Evolutionary conservation across 1,140 invertebrate genomes (phyloP).

Genomic region (Zaprionus ghesquierei): DNA sequence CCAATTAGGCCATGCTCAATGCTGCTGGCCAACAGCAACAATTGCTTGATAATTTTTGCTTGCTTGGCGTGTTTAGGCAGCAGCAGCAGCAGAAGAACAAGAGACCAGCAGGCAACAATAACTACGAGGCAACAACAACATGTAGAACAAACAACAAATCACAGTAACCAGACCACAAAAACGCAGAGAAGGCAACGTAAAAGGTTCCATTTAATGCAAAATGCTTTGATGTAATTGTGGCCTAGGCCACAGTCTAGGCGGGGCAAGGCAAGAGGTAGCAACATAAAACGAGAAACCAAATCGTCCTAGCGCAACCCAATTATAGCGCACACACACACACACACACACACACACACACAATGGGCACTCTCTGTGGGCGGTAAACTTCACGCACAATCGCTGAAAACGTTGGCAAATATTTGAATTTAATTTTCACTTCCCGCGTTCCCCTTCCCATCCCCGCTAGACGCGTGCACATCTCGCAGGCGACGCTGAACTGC

Average conservation of each 20-base stretch:
- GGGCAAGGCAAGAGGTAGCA: constrained; percentile 13
- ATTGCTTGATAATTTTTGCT: constrained; percentile 64
- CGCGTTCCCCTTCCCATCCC: background rate
- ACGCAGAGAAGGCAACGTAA: constrained; percentile 49
- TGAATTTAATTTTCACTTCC: constrained; percentile 73
- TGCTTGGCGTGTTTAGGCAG: constrained; percentile 68
- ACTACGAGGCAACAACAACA: background rate
- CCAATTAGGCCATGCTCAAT: constrained; percentile 55
- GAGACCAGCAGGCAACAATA: constrained; percentile 38
- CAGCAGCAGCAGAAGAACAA: constrained; percentile 61
- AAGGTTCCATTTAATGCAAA: constrained; percentile 74
- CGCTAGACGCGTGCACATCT: constrained; percentile 94
- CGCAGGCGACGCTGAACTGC: constrained; percentile 91
- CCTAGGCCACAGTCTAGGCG: constrained; percentile 12
- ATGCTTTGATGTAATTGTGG: constrained; percentile 80
- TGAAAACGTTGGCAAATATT: constrained; percentile 72
- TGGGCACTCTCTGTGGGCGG: constrained; percentile 11
- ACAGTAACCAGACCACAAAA: constrained; percentile 28
- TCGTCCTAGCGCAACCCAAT: constrained; percentile 54
- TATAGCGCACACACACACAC: constrained; percentile 46
- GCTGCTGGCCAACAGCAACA: constrained; percentile 47
- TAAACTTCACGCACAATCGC: constrained; percentile 68
- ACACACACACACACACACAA: constrained; percentile 28
- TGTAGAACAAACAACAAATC: constrained; percentile 36
- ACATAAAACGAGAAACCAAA: constrained; percentile 36